Base-by-base conservation (phyloP, 1,140 invertebrate genomes). In the Conus ventricosus region DNA sequence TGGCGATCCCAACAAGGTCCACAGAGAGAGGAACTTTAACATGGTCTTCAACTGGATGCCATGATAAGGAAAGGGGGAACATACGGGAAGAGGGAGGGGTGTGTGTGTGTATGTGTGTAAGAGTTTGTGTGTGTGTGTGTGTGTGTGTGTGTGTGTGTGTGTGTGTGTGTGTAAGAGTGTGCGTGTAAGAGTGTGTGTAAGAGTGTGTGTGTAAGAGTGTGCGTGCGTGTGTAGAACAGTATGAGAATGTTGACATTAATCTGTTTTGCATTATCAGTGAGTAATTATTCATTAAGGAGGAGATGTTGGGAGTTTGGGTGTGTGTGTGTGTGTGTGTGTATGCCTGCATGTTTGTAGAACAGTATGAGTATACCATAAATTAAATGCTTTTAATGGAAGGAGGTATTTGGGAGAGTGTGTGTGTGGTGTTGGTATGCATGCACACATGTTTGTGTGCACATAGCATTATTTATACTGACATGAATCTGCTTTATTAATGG, bases 11-110 rank as follows among this genome's bases (percentile, higher is more conserved):
- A 91, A 92, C 60, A 87, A 91, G 81, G 87, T 90, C 63, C 90
- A 90, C 53, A 83, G 90, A 15, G 89, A 91, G 25, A 71, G 85
- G 17, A 71, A 88, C 20, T 88, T 91, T 75, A 87, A 88, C 71
- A 81, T 90, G 11, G 87, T 92, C 78, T 89, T 90, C 55, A 92
- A 92, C 83, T 92, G 91, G 90, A 89, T 92, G 91, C 92, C 92
- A 25, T 39, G 76, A 78, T 78, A 25, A 7, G 80, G 80, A 2
- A 8, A 54, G 51, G 80, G 80, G 3, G 15, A 13, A 51, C 7
- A 5, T 1, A 25, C 6, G 27, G 27, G 80, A 4, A 51, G 80
- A 7, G 80, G 53, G 80, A 23, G 80, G 13, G 13, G 20, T 13
- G 67, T 71, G 67, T 71, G 67, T 13, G 20, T 23, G 4, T 71